Evolutionary conservation across 2,113 vertebrate genomes (phyloP).

Genomic region (Poeciliopsis turrubarensis): DNA sequence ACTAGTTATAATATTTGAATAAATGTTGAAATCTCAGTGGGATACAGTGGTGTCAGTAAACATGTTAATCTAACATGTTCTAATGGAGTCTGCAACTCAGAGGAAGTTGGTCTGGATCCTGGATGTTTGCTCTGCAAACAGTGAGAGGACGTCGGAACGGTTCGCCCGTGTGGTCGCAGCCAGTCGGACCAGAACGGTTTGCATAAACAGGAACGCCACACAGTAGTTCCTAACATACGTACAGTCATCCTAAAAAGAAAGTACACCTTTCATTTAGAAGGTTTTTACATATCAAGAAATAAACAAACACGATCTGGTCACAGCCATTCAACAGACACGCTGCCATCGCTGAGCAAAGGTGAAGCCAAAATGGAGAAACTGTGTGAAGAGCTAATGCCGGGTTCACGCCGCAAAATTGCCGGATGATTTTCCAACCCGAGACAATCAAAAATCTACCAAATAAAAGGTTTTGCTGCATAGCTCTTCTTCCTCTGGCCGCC

Average conservation of each 20-base stretch:
- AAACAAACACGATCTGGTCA: not conserved
- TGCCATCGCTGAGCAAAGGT: not conserved
- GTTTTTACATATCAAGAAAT: not conserved
- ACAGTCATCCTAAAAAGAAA: not conserved
- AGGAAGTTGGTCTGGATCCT: constrained; percentile 55
- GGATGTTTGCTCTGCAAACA: constrained; percentile 38
- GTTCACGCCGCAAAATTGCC: too few species aligned
- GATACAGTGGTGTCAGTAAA: not conserved
- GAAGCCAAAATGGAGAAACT: too few species aligned
- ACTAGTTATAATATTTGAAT: not conserved
- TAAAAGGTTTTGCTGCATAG: too few species aligned
- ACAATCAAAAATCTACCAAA: too few species aligned
- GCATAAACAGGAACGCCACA: constrained; percentile 17
- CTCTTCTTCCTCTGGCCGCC: too few species aligned
- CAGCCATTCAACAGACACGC: not conserved
- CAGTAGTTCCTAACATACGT: not conserved
- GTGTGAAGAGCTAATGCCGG: too few species aligned
- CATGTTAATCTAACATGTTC: not conserved
- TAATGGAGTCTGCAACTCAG: constrained; percentile 44
- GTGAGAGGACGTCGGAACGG: constrained; percentile 23
- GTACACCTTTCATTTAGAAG: not conserved
- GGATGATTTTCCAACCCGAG: too few species aligned
- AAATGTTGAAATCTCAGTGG: not conserved
- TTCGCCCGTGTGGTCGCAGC: constrained; percentile 19
- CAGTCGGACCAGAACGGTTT: constrained; percentile 10